Conservation (phyloP, 2,888 invertebrate genomes). For the Apotomis turbidana region DNA sequence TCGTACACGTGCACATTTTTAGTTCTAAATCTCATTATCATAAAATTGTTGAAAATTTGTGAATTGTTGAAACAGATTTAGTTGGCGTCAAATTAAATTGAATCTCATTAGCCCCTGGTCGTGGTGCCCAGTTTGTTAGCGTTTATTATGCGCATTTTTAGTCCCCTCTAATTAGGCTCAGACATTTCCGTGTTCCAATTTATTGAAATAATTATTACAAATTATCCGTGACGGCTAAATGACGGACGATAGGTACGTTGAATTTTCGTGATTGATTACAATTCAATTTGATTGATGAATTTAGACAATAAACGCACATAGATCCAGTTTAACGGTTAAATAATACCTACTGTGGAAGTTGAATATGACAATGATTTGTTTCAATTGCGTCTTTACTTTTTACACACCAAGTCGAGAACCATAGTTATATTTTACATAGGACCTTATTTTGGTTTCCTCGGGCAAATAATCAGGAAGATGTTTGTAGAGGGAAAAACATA, state of each 20-base stretch:
- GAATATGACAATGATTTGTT: too few relatives aligned
- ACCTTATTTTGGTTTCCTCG: too few relatives aligned
- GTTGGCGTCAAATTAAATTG: conserved; percentile 15
- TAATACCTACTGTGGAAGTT: too few relatives aligned
- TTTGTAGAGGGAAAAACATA: too few relatives aligned
- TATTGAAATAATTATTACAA: conserved; percentile 2
- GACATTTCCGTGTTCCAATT: background rate
- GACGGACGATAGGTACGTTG: background rate
- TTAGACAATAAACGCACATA: too few relatives aligned
- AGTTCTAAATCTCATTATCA: too few relatives aligned
- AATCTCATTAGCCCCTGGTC: conserved; percentile 12
- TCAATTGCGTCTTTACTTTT: too few relatives aligned
- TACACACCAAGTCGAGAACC: too few relatives aligned
- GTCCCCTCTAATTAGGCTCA: background rate
- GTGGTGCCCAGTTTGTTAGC: conserved; percentile 13
- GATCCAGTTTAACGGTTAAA: background rate
- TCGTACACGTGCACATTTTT: background rate
- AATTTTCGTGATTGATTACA: background rate
- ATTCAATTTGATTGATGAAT: background rate
- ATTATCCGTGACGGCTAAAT: background rate
- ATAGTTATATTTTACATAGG: too few relatives aligned
- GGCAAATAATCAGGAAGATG: too few relatives aligned
- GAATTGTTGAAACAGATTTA: conserved; percentile 2
- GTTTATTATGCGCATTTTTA: conserved; percentile 13
- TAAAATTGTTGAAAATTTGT: too few relatives aligned